phyloP scores from a whole-genome alignment of 2,797 vertebrate species.

The Lagorchestes hirsutus region DNA sequence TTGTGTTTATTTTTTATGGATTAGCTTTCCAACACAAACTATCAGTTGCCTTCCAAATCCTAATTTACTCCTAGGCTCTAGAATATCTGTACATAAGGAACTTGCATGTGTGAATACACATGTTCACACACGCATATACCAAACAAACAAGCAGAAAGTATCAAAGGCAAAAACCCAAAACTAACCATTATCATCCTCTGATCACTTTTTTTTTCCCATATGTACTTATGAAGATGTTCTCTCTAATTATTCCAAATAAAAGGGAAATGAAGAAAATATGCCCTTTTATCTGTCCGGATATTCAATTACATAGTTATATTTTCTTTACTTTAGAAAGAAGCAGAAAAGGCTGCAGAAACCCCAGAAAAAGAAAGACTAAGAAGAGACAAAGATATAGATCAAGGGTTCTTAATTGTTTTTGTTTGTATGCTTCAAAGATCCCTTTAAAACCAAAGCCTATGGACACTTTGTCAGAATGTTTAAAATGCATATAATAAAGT shows the following conservation, averaged over 20 bases:
- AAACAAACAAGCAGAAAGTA: neutral
- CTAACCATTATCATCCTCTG: slow-evolving; percentile 44
- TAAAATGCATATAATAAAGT: neutral
- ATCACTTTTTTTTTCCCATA: neutral
- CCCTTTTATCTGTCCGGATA: neutral
- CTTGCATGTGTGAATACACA: neutral
- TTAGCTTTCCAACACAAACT: slow-evolving; percentile 70
- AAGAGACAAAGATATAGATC: neutral
- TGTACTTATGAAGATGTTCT: neutral
- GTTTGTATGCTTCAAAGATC: neutral
- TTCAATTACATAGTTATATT: neutral
- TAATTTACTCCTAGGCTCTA: slow-evolving; percentile 12
- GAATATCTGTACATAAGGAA: slow-evolving; percentile 59
- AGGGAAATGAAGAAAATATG: neutral
- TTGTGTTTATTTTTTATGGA: slow-evolving; percentile 68
- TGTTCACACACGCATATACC: neutral
- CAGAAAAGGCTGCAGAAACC: slow-evolving; percentile 23
- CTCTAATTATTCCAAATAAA: neutral
- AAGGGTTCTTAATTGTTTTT: neutral
- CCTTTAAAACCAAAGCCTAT: neutral
- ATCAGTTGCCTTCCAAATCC: slow-evolving; percentile 52
- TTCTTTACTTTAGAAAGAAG: slow-evolving; percentile 5
- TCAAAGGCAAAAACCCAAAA: slow-evolving; percentile 46
- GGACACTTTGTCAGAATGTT: neutral
- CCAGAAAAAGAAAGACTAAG: neutral